Percentiles rank a stretch among this genome's conserved stretches.
phyloP scores from a whole-genome alignment of 1,140 invertebrate species.

The Homarus americanus region DNA sequence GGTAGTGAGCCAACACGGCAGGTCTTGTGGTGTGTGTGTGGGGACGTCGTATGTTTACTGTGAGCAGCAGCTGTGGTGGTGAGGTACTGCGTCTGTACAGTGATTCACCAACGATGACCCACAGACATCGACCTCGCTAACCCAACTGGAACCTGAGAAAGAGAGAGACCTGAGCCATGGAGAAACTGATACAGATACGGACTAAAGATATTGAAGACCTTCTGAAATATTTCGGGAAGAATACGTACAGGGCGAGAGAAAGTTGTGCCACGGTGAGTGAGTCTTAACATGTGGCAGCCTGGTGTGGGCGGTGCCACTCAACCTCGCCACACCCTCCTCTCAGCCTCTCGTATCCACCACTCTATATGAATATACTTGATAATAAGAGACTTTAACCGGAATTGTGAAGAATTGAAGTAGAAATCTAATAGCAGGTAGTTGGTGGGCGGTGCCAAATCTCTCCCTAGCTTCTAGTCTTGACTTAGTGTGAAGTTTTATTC shows the following conservation, averaged over 20 bases:
- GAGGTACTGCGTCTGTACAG: background rate
- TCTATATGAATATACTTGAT: too few relatives aligned
- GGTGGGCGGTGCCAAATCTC: too few relatives aligned
- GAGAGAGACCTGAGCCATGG: background rate
- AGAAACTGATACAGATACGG: background rate
- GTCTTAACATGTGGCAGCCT: background rate
- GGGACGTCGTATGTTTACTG: background rate
- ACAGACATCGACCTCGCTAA: background rate
- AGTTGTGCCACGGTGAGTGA: background rate
- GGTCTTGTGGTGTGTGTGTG: too few relatives aligned
- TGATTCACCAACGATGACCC: background rate
- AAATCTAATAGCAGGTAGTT: too few relatives aligned
- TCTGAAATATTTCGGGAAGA: background rate
- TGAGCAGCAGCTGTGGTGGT: background rate
- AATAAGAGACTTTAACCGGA: too few relatives aligned
- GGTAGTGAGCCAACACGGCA: too few relatives aligned
- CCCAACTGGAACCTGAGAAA: background rate
- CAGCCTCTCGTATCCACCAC: too few relatives aligned
- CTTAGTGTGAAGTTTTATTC: too few relatives aligned
- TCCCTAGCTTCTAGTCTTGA: too few relatives aligned
- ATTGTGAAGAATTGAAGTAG: too few relatives aligned
- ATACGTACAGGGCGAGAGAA: constrained; percentile 4
- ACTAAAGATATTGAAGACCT: background rate
- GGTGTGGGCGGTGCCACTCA: background rate
- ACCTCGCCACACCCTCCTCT: too few relatives aligned